Evolutionary conservation across 2,797 vertebrate genomes (phyloP).

Genomic region (Poecilia gillii): DNA sequence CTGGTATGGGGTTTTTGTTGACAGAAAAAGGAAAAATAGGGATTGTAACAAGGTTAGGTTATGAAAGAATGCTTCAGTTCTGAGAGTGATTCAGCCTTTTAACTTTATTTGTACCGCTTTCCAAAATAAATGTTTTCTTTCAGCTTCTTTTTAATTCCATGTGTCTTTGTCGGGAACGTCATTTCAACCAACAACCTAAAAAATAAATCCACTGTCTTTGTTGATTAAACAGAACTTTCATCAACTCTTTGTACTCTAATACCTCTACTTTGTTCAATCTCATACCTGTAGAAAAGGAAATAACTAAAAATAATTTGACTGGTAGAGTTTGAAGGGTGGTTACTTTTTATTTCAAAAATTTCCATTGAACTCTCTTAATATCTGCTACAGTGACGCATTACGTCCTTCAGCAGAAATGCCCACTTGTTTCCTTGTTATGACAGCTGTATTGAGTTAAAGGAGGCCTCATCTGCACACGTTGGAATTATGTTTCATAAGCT

Average conservation of each 20-base stretch:
- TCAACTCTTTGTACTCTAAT: background rate
- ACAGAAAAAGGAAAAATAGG: background rate
- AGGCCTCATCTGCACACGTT: background rate
- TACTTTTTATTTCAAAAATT: background rate
- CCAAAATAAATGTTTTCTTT: background rate
- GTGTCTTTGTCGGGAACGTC: background rate
- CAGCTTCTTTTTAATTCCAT: background rate
- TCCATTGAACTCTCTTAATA: background rate
- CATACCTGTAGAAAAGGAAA: background rate
- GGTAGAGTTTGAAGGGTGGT: background rate
- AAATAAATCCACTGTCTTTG: background rate
- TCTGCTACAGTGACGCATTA: background rate
- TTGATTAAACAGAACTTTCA: background rate
- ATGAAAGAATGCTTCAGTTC: background rate
- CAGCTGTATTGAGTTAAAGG: background rate
- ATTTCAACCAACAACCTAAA: background rate
- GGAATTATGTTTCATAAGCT: background rate
- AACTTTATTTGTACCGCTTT: background rate
- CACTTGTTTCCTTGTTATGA: background rate
- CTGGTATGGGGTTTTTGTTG: background rate
- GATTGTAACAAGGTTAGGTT: background rate
- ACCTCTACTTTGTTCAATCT: background rate
- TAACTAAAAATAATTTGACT: background rate
- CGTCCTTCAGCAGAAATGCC: background rate
- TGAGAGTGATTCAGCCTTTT: background rate